phyloP scores from a whole-genome alignment of 2,888 invertebrate genomes.

The Hemistola chrysoprasaria region DNA sequence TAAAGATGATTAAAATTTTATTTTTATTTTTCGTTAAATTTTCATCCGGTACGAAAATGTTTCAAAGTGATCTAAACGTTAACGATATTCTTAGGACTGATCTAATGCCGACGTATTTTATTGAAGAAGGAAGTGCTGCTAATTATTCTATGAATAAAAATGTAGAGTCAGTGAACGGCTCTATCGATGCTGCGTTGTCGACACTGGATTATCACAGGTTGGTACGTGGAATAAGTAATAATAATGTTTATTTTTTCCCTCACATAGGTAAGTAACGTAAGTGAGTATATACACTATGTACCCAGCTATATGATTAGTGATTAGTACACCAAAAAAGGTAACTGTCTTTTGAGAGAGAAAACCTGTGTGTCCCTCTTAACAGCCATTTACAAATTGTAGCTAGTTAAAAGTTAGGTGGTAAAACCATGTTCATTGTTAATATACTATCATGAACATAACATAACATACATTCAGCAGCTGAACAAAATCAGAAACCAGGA shows the following conservation, averaged over 20 bases:
- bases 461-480: too few species aligned
- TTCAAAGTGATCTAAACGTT: constrained; percentile 73
- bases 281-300: too few species aligned
- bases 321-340: too few species aligned
- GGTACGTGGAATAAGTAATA: too few species aligned
- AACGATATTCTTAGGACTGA: constrained; percentile 87
- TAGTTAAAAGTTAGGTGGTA: too few species aligned
- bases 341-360: too few species aligned
- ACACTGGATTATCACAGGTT: constrained; percentile 88
- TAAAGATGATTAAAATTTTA: constrained; percentile 23
- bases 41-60: constrained; percentile 36
- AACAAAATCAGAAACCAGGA: too few species aligned
- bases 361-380: too few species aligned
- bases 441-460: too few species aligned
- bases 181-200: constrained; percentile 83
- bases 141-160: constrained; percentile 33
- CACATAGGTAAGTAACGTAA: neutral
- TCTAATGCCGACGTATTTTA: constrained; percentile 85
- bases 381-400: too few species aligned
- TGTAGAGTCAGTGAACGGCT: constrained; percentile 73
- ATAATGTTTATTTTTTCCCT: neutral
- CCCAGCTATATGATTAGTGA: too few species aligned
- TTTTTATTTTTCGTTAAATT: constrained; percentile 16
- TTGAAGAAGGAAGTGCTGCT: constrained; percentile 61
- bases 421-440: too few species aligned